These are phyloP conservation scores for Drosophila truncata DNA, from an alignment of 1,140 invertebrate species.

Conservation along the genomic window DNA sequence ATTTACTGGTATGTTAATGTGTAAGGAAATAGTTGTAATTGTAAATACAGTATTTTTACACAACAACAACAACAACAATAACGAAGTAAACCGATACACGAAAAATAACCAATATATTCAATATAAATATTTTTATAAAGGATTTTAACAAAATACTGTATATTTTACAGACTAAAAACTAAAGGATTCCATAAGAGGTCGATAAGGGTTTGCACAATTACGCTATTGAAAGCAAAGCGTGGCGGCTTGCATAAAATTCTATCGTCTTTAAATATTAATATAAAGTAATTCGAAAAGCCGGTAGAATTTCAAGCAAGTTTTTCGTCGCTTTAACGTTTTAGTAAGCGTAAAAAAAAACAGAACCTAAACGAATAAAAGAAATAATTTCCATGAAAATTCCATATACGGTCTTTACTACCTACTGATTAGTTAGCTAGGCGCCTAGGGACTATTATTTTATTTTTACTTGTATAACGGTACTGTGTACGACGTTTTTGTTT, in stretches of 20 bases:
- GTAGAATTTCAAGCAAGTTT: constrained; percentile 13
- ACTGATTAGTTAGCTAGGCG: constrained; percentile 59
- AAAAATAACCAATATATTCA: constrained; percentile 60
- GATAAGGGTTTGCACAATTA: constrained; percentile 44
- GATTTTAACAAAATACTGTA: constrained; percentile 60
- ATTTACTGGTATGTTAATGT: constrained; percentile 60
- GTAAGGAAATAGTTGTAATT: constrained; percentile 78
- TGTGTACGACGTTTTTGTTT: constrained; percentile 71
- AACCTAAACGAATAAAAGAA: constrained; percentile 34
- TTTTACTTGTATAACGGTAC: constrained; percentile 54
- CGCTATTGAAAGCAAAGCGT: constrained; percentile 5
- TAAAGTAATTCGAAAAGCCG: background rate
- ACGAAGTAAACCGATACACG: constrained; percentile 34
- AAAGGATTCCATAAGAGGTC: constrained; percentile 65
- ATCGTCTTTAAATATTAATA: background rate
- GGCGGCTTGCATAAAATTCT: constrained; percentile 11
- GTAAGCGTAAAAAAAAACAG: constrained; percentile 30
- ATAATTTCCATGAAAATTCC: constrained; percentile 63
- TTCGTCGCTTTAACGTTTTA: constrained; percentile 35
- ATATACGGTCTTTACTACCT: constrained; percentile 58
- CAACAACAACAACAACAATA: constrained; percentile 42
- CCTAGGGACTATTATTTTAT: constrained; percentile 56
- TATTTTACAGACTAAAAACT: constrained; percentile 63
- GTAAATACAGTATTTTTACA: constrained; percentile 83
- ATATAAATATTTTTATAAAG: constrained; percentile 78